Evolutionary conservation across 2,797 vertebrate species (phyloP), one percentile per base, ranked within the genome.

Genomic region (Sciurus carolinensis): DNA sequence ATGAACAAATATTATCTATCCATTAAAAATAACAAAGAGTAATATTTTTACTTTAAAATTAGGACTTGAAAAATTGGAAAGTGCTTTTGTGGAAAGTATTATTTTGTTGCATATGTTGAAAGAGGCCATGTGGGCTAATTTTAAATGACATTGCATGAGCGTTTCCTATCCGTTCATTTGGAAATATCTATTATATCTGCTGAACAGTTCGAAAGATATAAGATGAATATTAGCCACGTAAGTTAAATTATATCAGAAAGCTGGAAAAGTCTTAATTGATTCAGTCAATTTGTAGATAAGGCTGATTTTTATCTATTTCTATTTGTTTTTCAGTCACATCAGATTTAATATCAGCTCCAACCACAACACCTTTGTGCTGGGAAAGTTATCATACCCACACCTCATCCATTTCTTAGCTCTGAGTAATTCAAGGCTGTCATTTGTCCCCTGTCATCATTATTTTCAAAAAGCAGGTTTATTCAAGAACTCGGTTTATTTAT

Each of bases 261-360:
- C 81, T 77, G 20, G 3, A 72, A 47, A 28, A 87, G 30, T 4
- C 39, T 83, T 87, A 47, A 47, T 73, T 79, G 76, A 67, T 26
- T 59, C 77, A 67, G 76, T 3, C 44, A 73, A 59, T 33, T 47
- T 87, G 20, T 33, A 93, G 94, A 94, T 88, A 75, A 67, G 73
- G 9, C 1, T n/a, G 44, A 36, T 90, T 90, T 81, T 91, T 76
- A 87, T 86, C 90, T 71, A n/a, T 77, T 77, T 90, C 14, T 57
- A 33, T 77, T 95, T 90, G 73, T 86, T 87, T 36, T 91, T 83
- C 36, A 83, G 30, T 62, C 36, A 14, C 22, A 69, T 42, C 13
- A 36, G 42, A 39, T 36, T 71, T 62, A 39, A 17, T 76, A 62
- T 90, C 87, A 71, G 9, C 47, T n/a, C 36, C 71, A 59, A 30